Base-by-base conservation (phyloP, 2,888 invertebrate genomes). In the Himalopsyche japonica region DNA sequence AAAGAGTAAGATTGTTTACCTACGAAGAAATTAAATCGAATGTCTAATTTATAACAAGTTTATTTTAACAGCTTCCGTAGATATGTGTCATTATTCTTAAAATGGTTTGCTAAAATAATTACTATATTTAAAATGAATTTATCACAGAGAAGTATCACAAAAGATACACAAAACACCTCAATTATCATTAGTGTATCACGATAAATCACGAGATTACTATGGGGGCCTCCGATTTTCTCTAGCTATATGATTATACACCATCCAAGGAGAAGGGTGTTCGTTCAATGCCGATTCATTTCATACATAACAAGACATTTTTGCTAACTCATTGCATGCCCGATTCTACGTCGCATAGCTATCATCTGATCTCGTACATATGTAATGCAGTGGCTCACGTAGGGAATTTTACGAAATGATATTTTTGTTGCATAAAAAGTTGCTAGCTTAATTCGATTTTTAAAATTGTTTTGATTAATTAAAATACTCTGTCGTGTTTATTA, bases 271-370 rank as follows among this genome's bases (percentile, higher is more conserved):
- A 27, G 70, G 70, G 70, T 27, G 70, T 70, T 70, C 30, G 30
- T 70, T 70, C 70, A 70, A 70, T 4, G 70, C 30, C 70, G 70
- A 70, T 30, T 30, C 70, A 70, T 70, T 70, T 70, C 12, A 70
- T 81, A 79, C 80, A 76, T 80, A 49, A 86, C 85, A 80, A 86
- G 86, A 85, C 86, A 86, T 84, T 84, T 85, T 34, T 85, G 86
- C 82, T 76, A 82, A 86, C 83, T 86, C 86, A 86, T 79, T 57
- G 84, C 80, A 79, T 76, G 76, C 49, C 80, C 84, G 80, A 79
- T 79, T 79, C 76, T 70, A 70, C 30, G 15, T 70, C 30, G 24
- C 30, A 3, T 30, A 24, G 30, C 12, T 57, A 57, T 30, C 15
- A 70, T 30, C 70, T 70, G 70, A 70, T 70, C 15, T 70, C 24